A percentile compares a stretch with the other conserved stretches of the same genome.
phyloP scores from a whole-genome alignment of 2,113 vertebrate species.

The Campylorhamphus procurvoides region DNA sequence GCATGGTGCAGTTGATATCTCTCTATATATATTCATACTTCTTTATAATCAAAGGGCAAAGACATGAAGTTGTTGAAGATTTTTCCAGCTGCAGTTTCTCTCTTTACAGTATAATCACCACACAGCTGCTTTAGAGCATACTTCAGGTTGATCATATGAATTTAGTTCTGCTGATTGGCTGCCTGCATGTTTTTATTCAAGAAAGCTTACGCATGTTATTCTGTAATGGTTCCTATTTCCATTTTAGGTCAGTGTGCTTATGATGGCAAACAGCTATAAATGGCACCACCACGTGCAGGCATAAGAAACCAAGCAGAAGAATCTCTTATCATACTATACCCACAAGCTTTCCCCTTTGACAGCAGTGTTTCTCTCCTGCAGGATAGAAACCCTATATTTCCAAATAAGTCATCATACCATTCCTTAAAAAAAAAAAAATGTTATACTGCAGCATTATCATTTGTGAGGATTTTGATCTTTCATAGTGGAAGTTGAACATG shows the following conservation, averaged over 20 bases:
- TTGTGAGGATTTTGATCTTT: background rate
- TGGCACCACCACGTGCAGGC: background rate
- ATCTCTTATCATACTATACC: background rate
- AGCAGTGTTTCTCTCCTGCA: background rate
- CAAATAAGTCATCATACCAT: background rate
- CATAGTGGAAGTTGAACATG: background rate
- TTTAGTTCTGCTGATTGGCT: constrained; percentile 31
- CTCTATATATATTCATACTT: background rate
- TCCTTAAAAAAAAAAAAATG: background rate
- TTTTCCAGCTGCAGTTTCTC: constrained; percentile 38
- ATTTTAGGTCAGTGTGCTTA: constrained; percentile 35
- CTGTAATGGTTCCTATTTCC: constrained; percentile 16
- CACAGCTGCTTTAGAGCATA: constrained; percentile 42
- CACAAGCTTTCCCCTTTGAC: background rate
- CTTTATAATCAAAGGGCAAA: constrained; percentile 12
- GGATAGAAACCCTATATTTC: background rate
- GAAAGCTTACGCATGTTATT: background rate
- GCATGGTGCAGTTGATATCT: background rate
- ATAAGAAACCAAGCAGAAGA: background rate
- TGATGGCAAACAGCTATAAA: constrained; percentile 30
- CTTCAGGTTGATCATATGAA: constrained; percentile 37
- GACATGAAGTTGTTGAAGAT: constrained; percentile 13
- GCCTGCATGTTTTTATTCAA: constrained; percentile 2
- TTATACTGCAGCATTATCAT: background rate
- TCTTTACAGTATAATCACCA: background rate